Conservation (phyloP, 2,113 vertebrate species). For the Nycticryphes semicollaris region DNA sequence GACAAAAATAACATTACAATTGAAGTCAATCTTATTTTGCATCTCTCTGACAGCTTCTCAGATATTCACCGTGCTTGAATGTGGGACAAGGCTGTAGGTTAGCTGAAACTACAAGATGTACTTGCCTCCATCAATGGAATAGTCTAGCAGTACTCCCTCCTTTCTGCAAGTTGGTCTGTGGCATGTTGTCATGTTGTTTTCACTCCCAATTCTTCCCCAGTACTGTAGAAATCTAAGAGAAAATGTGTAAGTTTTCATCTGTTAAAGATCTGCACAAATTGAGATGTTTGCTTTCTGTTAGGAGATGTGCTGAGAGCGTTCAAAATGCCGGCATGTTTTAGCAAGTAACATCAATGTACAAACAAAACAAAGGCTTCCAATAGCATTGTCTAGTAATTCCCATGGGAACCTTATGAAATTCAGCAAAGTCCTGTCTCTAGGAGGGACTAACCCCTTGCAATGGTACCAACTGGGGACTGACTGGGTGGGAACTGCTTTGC, state of each 20-base stretch:
- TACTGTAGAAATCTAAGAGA: constrained; percentile 92
- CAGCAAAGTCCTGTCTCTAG: background rate
- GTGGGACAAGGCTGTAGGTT: background rate
- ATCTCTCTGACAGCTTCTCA: background rate
- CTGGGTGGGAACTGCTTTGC: background rate
- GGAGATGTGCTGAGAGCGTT: background rate
- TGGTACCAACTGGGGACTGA: background rate
- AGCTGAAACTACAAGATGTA: background rate
- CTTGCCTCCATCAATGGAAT: constrained; percentile 92
- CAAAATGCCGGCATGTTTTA: background rate
- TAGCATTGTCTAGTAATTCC: background rate
- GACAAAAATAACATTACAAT: background rate
- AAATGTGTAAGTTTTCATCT: background rate
- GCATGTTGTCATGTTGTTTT: constrained; percentile 94
- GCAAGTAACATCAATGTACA: background rate
- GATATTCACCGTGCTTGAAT: background rate
- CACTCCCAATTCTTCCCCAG: constrained; percentile 96
- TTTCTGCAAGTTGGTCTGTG: constrained; percentile 93
- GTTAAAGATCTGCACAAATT: background rate
- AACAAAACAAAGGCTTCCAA: background rate
- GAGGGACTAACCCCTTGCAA: background rate
- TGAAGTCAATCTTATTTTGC: background rate
- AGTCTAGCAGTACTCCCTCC: constrained; percentile 94
- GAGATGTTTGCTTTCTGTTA: background rate
- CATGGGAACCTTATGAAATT: background rate